Evolutionary conservation across 1,140 invertebrate genomes (phyloP), one percentile per base, ranked within the genome.

Genomic region (Leptonema lineaticorne): DNA sequence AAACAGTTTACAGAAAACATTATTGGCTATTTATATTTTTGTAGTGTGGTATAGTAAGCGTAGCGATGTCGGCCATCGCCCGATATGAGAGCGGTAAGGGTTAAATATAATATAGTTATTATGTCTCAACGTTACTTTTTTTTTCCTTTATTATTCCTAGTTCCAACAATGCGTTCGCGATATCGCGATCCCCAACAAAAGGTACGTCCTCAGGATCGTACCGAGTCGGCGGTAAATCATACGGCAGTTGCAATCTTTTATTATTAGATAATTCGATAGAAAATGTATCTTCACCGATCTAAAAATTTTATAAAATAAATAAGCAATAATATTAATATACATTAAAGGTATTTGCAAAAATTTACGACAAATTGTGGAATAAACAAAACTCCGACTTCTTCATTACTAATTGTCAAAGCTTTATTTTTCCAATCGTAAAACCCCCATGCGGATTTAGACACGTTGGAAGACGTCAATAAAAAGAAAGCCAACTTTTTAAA

Each of bases 391-490:
- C 95, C 96, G 22, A 90, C 89, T 83, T 99, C 96, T 77, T 95
- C 97, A 41, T 92, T 96, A 76, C 91, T 86, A 1, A 96, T 89
- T 69, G 89, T 86, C 46, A 92, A 79, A 68, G 87, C 87, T 0
- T 75, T 76, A 48, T 85, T 83, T 67, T 85, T 85, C 73, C 91
- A 92, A 69, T 88, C 89, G 20, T 87, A 75, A 18, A 80, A 84
- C 64, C 96, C 96, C 96, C 96, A 98, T 0, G 96, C 96, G n/a
- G 95, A 93, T 83, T 97, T 97, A 9, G 95, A 97, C 5, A 98
- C 78, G 82, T 98, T 98, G 0, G 92, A 93, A 74, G 94, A 97
- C 0, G 95, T 96, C 0, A 97, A 80, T 0, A 95, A 79, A 77
- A 94, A 96, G 88, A 94, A 69, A 87, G 88, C 69, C 87, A 84